Percentiles rank a stretch among this genome's conserved stretches.
Conservation (phyloP, 2,888 invertebrate genomes). For the Archips crataeganus region DNA sequence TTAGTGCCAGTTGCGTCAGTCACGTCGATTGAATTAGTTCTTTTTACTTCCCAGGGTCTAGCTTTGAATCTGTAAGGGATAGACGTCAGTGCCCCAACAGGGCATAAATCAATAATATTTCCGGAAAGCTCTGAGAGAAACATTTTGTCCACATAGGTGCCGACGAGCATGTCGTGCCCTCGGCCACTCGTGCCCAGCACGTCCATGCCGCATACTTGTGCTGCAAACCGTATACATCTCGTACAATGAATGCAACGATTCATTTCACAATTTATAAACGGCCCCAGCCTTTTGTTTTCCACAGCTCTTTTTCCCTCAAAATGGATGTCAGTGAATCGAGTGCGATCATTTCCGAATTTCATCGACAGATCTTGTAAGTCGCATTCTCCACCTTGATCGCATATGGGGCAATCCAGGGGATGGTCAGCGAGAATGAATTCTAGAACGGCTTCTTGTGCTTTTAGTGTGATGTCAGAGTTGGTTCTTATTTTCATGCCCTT, state of each 20-base stretch:
- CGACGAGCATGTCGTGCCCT: conserved; percentile 98
- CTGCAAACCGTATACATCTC: conserved; percentile 98
- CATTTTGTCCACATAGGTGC: conserved; percentile 99
- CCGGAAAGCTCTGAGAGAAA: conserved; percentile 98
- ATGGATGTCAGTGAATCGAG: conserved; percentile 95
- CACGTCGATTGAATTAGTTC: conserved; percentile 83
- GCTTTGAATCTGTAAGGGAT: conserved; percentile 98
- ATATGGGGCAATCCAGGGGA: conserved; percentile 99
- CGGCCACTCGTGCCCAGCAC: conserved; percentile 97
- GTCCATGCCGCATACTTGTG: conserved; percentile 98
- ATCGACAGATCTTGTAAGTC: conserved; percentile 98
- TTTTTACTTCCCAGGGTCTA: conserved; percentile 98
- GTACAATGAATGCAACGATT: conserved; percentile 99
- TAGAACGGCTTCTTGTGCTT: conserved; percentile 93
- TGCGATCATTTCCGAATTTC: conserved; percentile 97
- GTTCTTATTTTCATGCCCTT: conserved; percentile 99
- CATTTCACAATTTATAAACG: conserved; percentile 98
- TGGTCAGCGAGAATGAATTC: conserved; percentile 99
- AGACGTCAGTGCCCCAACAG: conserved; percentile 98
- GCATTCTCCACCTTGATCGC: conserved; percentile 98
- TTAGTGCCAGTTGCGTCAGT: conserved; percentile 80
- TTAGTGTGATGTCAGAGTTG: conserved; percentile 93
- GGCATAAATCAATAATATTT: conserved; percentile 99
- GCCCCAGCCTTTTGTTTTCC: conserved; percentile 98
- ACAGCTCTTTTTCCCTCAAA: conserved; percentile 97